Base-by-base conservation (phyloP, 2,888 invertebrate species). In the Ophioninae sp. region DNA sequence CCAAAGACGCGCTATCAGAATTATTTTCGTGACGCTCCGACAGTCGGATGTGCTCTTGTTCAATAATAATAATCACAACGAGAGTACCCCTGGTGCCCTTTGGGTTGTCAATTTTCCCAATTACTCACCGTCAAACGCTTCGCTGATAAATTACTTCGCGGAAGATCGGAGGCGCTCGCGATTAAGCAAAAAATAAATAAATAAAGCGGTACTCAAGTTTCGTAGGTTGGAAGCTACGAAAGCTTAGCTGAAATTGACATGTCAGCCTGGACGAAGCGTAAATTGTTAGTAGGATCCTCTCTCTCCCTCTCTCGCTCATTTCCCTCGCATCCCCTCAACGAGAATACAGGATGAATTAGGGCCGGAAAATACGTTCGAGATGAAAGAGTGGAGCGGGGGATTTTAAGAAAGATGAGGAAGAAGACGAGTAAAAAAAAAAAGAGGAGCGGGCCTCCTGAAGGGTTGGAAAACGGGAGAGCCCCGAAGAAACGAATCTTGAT, bases 401-500 rank as follows among this genome's bases (percentile, higher is more conserved):
- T 13, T 10, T 51, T 41, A 41, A 80, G 79, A 77, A 80, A 80
- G 75, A 76, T 23, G 65, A 59, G 67, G 39, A 68, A 37, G 76
- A 72, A 51, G 79, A 72, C 30, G 79, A 65, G 78, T 67, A 41
- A 74, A 59, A 73, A 61, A 69, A 77, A 51, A 23, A 13, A n/a
- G 44, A 41, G 22, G 37, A 65, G 61, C 69, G 59, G 76, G 73
- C 73, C 51, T 63, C 56, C 23, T 37, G 73, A 73, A 72, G 79
- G 44, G 67, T 56, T 58, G 64, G 23, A 67, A 64, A 72, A 73
- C 41, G 51, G 6, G 72, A 59, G 73, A 83, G 82, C 83, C 75
- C 83, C 86, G 85, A 86, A 89, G 89, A 90, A 90, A 91, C 89
- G 91, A 90, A 91, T 91, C 91, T 90, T 92, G 92, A 92, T 91